phyloP scores from a whole-genome alignment of 2,113 vertebrate species.

The Hiodon alosoides region DNA sequence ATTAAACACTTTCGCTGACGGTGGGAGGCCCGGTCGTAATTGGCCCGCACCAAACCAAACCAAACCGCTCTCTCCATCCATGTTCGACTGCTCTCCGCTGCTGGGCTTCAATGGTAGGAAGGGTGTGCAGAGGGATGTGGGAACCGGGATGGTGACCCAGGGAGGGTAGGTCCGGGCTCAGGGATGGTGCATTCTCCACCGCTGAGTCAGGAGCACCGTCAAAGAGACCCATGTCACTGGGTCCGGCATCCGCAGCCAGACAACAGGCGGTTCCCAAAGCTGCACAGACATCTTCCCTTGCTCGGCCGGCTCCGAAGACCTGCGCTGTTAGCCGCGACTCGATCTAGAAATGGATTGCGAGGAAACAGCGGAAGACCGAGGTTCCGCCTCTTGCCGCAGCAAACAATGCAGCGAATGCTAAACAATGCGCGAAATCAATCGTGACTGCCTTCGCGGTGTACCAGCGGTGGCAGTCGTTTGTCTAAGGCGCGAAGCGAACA shows the following conservation, averaged over 20 bases:
- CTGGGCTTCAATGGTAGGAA: not conserved
- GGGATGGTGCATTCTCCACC: no score
- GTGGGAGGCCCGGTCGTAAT: not conserved
- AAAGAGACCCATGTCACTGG: no score
- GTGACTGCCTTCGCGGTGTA: not conserved
- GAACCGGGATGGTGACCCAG: no score
- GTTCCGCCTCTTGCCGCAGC: not conserved
- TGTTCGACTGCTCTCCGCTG: not conserved
- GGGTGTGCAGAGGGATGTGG: no score
- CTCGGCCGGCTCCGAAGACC: no score
- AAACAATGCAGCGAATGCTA: not conserved
- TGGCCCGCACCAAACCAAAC: not conserved
- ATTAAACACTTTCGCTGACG: conserved; percentile 27
- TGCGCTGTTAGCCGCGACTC: not conserved
- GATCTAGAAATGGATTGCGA: not conserved
- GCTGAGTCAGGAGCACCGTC: no score
- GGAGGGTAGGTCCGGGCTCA: no score
- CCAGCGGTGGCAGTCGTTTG: not conserved
- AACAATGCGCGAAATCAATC: not conserved
- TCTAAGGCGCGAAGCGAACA: not conserved
- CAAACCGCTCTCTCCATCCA: no score
- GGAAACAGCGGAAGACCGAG: not conserved
- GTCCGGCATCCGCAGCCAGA: no score
- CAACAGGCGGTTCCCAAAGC: no score
- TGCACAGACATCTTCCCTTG: no score